Conservation (phyloP, 2,113 vertebrate species). For the Pyxicephalus adspersus region DNA sequence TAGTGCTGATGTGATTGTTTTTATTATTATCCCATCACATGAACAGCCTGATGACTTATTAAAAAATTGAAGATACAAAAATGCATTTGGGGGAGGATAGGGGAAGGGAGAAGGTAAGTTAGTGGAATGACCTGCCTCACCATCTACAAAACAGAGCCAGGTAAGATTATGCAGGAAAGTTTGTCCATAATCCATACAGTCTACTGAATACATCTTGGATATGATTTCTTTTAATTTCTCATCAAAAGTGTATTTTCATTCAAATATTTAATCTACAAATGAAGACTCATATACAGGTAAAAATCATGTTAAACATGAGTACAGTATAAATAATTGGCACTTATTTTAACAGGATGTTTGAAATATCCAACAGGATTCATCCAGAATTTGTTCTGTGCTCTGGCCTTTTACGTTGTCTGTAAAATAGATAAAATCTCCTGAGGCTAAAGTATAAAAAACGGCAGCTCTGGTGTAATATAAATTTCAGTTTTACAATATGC, state of each 20-base stretch:
- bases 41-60: no score
- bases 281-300: background rate
- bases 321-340: background rate
- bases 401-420: background rate
- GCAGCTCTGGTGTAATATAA: background rate
- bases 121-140: no score
- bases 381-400: slow-evolving; percentile 3
- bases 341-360: background rate
- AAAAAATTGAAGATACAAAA: no score
- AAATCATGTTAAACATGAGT: background rate
- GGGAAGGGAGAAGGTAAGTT: no score
- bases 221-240: no score
- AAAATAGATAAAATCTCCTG: slow-evolving; percentile 7
- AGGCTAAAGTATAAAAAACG: background rate
- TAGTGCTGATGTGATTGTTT: no score
- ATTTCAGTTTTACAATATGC: background rate
- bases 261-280: background rate
- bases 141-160: no score
- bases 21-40: no score
- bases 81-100: no score
- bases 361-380: slow-evolving; percentile 5
- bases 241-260: background rate
- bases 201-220: no score
- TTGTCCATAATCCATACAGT: no score
- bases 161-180: no score